Evolutionary conservation across 2,888 invertebrate species (phyloP).

Genomic region (Melinaea marsaeus): DNA sequence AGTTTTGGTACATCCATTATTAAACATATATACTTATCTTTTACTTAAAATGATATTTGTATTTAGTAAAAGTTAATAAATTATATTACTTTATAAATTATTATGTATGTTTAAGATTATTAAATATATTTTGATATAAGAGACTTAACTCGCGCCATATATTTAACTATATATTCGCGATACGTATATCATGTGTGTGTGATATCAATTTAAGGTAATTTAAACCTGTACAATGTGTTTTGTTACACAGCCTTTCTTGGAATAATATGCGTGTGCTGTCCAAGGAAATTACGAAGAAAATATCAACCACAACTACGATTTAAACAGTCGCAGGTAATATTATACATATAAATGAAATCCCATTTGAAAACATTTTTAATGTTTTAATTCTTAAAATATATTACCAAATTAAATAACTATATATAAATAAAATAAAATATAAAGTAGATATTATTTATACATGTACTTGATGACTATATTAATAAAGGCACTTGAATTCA

Average conservation of each 20-base stretch:
- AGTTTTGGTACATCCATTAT: too few relatives aligned
- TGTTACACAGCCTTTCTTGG: constrained; percentile 92
- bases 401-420: background rate
- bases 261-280: constrained; percentile 59
- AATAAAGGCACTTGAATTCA: background rate
- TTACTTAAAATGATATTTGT: too few relatives aligned
- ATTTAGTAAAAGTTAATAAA: too few relatives aligned
- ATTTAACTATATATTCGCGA: too few relatives aligned
- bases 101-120: too few relatives aligned
- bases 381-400: constrained; percentile 2
- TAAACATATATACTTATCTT: too few relatives aligned
- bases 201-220: background rate
- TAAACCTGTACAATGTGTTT: constrained; percentile 30
- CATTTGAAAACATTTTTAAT: background rate
- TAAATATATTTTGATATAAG: too few relatives aligned
- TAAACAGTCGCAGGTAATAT: constrained; percentile 87
- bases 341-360: constrained; percentile 4
- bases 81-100: too few relatives aligned
- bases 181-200: too few relatives aligned
- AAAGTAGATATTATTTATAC: background rate
- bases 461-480: background rate
- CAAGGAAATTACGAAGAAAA: constrained; percentile 61
- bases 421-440: background rate
- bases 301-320: constrained; percentile 91
- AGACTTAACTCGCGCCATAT: too few relatives aligned